These are phyloP conservation scores for Aegotheles bennettii DNA, from an alignment of 2,113 vertebrate genomes.

Conservation along the genomic window DNA sequence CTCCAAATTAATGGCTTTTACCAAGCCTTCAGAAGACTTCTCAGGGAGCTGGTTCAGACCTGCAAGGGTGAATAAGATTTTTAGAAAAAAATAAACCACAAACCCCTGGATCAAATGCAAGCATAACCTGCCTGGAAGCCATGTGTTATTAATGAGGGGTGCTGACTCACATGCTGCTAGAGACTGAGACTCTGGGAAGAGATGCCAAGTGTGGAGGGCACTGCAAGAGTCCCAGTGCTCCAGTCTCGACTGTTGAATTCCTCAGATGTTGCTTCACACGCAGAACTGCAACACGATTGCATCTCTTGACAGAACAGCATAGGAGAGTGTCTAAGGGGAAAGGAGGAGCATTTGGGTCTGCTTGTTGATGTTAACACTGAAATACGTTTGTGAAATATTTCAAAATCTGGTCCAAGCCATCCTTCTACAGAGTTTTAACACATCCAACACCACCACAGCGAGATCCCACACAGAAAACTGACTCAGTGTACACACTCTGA, in stretches of 20 bases:
- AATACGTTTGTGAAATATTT: accelerated
- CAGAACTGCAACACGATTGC: accelerated
- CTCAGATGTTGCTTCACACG: accelerated
- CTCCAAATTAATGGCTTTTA: neutral
- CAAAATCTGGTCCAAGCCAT: neutral
- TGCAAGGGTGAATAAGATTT: neutral
- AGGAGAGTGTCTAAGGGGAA: too few relatives aligned
- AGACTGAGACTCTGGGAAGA: neutral
- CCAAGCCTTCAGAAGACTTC: neutral
- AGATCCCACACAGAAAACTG: neutral
- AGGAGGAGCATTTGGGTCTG: neutral
- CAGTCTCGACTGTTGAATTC: accelerated
- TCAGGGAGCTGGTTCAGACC: neutral
- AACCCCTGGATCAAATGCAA: neutral
- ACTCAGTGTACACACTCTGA: neutral
- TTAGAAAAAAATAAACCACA: neutral
- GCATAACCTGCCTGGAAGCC: neutral
- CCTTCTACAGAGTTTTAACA: neutral
- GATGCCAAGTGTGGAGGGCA: neutral
- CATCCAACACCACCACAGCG: accelerated
- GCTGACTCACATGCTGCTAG: accelerated
- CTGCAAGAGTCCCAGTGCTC: neutral
- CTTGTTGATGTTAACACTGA: neutral
- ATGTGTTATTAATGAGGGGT: accelerated
- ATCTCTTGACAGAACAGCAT: neutral